Base-by-base conservation (phyloP, 1,140 invertebrate genomes). In the Scaptomyza pallida region DNA sequence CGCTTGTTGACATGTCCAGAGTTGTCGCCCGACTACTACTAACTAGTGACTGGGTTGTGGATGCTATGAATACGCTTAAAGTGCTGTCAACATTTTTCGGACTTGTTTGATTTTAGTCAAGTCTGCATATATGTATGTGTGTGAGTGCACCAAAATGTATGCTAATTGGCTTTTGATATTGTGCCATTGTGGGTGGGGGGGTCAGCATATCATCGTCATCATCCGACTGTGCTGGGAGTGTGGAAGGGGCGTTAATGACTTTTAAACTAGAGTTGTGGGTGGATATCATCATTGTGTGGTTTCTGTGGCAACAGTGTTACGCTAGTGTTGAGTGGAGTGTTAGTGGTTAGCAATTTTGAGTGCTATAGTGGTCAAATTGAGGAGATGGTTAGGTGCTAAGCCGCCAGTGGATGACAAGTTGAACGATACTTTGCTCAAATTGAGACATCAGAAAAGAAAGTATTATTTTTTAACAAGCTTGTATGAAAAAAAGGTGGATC, bases 161-260 rank as follows among this genome's bases (percentile, higher is more conserved):
- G 82, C 82, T 88, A 88, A 88, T 88, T 88, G 82, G 83, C 82
- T 89, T 89, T 83, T 89, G 82, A 89, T 89, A 82, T 76, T 81
- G 62, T 81, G 48, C 73, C 55, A 54, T 43, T 59, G 55, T 33
- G 55, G 51, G 41, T 54, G 62, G 60, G 60, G 62, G 60, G 60
- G 8, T 50, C 50, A 63, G 43, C 19, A 30, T 12, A 30, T 60
- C 41, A 43, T 37, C 12, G 12, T 33, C 56, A 68, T 33, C 56
- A 68, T 52, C 13, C 47, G 64, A 61, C 64, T 62, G 64, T 33
- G 12, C 33, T n/a, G 33, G 26, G 26, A 1, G 26, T 1, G 26
- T 6, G 26, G 1, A 9, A 6, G 26, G 52, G 5, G 13, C 52
- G 60, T 56, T 72, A 79, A 75, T 83, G 69, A 79, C 62, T 61